Percentiles rank a stretch among this genome's conserved stretches.
Conservation (phyloP, 2,797 vertebrate species). For the Geotria australis region DNA sequence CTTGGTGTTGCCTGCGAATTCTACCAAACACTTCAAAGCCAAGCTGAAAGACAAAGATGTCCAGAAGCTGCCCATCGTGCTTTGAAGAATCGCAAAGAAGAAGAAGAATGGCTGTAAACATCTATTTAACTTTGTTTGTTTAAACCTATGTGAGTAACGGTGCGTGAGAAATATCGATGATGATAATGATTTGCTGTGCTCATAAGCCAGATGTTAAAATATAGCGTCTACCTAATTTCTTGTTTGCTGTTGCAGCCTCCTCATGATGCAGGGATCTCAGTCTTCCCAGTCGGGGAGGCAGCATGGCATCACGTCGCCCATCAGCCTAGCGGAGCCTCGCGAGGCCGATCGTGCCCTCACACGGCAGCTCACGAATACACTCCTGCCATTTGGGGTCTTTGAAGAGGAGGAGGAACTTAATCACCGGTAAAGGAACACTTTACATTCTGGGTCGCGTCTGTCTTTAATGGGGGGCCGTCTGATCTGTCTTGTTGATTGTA, state of each 20-base stretch:
- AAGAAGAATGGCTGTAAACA: too few relatives aligned
- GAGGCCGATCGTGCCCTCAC: conserved; percentile 54
- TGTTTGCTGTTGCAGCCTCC: conserved; percentile 8
- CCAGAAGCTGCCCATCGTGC: too few relatives aligned
- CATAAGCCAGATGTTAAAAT: not conserved
- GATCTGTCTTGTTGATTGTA: not conserved
- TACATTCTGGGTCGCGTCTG: not conserved
- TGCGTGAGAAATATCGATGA: too few relatives aligned
- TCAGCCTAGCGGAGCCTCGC: conserved; percentile 48
- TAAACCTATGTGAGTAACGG: too few relatives aligned
- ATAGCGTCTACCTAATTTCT: conserved; percentile 1
- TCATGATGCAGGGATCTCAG: conserved; percentile 27
- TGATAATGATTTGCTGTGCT: too few relatives aligned
- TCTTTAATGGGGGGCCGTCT: not conserved
- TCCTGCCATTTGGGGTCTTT: conserved; percentile 78
- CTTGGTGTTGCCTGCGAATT: too few relatives aligned
- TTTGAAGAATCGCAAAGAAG: too few relatives aligned
- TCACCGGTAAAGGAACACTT: conserved; percentile 25
- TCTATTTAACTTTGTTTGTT: too few relatives aligned
- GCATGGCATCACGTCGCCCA: conserved; percentile 65
- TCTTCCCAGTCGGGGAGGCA: conserved; percentile 37
- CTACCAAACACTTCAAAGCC: too few relatives aligned
- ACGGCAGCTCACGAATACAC: conserved; percentile 49
- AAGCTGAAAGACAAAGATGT: too few relatives aligned
- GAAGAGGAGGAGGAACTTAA: conserved; percentile 66